phyloP scores from a whole-genome alignment of 2,888 invertebrate species.

The Dromius quadrimaculatus region DNA sequence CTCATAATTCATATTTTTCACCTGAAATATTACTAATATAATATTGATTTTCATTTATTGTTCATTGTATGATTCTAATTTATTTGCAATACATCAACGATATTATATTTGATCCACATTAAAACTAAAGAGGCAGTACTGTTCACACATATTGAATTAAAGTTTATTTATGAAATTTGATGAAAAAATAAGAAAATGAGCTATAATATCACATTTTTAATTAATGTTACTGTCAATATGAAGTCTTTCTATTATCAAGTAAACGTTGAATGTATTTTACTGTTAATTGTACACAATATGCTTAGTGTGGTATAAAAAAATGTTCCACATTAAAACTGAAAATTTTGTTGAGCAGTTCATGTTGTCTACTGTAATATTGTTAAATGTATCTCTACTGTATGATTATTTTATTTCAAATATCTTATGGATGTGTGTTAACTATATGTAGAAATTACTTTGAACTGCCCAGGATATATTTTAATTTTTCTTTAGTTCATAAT shows the following conservation, averaged over 20 bases:
- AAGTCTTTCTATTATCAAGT: neutral
- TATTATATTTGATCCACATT: too few species aligned
- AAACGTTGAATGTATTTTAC: conserved; percentile 27
- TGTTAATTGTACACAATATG: conserved; percentile 30
- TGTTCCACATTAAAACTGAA: neutral
- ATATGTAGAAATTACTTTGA: neutral
- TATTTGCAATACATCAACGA: too few species aligned
- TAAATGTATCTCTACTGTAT: conserved; percentile 24
- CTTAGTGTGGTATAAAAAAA: conserved; percentile 22
- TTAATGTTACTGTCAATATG: too few species aligned
- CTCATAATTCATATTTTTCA: too few species aligned
- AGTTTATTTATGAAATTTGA: too few species aligned
- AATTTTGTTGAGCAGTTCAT: conserved; percentile 15
- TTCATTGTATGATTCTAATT: too few species aligned
- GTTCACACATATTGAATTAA: too few species aligned
- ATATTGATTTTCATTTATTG: too few species aligned
- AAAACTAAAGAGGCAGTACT: too few species aligned
- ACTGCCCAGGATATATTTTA: neutral
- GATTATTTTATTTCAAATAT: conserved; percentile 29
- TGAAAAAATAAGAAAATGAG: too few species aligned
- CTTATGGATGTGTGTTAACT: conserved; percentile 18
- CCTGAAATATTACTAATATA: too few species aligned
- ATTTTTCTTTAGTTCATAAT: neutral
- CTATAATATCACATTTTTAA: too few species aligned
- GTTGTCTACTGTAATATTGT: conserved; percentile 22